These are phyloP conservation scores for Toxonevra muliebris DNA, from an alignment of 2,888 invertebrate genomes.

Conservation along the genomic window DNA sequence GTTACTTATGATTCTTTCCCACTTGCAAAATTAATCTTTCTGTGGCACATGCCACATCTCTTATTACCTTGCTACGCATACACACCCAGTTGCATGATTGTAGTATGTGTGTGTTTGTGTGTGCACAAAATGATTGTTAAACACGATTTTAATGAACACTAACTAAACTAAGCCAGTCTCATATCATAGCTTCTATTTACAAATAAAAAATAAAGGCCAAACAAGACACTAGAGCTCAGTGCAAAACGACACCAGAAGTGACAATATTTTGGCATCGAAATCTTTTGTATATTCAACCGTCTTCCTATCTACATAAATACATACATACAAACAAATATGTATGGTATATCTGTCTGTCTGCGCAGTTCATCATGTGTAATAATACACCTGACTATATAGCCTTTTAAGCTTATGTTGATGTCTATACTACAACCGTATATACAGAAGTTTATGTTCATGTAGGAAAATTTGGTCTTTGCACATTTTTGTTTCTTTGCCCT, in stretches of 20 bases:
- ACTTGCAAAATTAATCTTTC: background rate
- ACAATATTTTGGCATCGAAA: background rate
- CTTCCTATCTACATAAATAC: background rate
- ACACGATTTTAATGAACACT: conserved; percentile 45
- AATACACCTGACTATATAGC: conserved; percentile 52
- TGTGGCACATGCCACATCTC: conserved; percentile 17
- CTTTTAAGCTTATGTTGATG: conserved; percentile 13
- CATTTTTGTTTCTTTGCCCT: conserved; percentile 17
- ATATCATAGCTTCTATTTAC: conserved; percentile 28
- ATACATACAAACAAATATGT: conserved; percentile 10
- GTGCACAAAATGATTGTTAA: conserved; percentile 43
- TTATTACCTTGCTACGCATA: too few species aligned
- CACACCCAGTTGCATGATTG: background rate
- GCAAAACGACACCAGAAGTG: conserved; percentile 14
- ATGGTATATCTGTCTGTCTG: conserved; percentile 20
- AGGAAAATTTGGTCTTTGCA: background rate
- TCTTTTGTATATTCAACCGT: background rate
- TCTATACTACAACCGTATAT: conserved; percentile 12
- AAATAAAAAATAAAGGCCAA: conserved; percentile 1
- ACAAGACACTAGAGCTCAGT: conserved; percentile 15
- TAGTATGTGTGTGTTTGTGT: conserved; percentile 16
- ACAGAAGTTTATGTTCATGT: background rate
- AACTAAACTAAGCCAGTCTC: conserved; percentile 33
- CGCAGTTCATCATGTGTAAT: conserved; percentile 45
- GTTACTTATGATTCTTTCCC: background rate